phyloP scores from a whole-genome alignment of 2,797 vertebrate species.

The Labeo calbasu region DNA sequence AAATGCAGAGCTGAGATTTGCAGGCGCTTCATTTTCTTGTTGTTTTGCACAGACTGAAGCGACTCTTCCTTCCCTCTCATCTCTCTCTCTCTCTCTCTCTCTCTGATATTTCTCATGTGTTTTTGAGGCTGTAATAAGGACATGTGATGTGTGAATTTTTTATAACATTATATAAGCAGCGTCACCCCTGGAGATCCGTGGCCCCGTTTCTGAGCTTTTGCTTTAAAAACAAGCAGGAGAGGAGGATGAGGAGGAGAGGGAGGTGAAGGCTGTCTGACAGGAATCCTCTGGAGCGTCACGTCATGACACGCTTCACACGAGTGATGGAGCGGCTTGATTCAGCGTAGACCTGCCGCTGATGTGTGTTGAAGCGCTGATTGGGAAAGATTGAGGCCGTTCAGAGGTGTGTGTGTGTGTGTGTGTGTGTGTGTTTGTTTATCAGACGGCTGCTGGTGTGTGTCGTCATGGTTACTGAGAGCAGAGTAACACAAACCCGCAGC shows the following conservation, averaged over 20 bases:
- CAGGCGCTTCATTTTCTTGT: slow-evolving; percentile 42
- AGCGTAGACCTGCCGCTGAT: background rate
- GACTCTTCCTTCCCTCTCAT: background rate
- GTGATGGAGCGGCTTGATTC: background rate
- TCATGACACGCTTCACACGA: background rate
- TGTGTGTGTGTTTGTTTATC: slow-evolving; percentile 13
- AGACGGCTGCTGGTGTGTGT: background rate
- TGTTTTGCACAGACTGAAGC: background rate
- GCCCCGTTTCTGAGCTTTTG: slow-evolving; percentile 73
- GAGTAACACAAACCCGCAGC: background rate
- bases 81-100: background rate
- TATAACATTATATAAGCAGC: slow-evolving; percentile 80
- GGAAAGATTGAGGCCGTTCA: background rate
- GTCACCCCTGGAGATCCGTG: slow-evolving; percentile 77
- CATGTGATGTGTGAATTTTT: slow-evolving; percentile 81
- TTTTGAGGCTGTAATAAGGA: slow-evolving; percentile 72
- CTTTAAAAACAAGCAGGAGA: slow-evolving; percentile 76
- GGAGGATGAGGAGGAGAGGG: slow-evolving; percentile 46
- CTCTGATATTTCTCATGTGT: slow-evolving; percentile 41
- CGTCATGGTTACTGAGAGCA: slow-evolving; percentile 7
- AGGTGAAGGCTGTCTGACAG: slow-evolving; percentile 22
- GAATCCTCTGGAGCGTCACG: slow-evolving; percentile 2
- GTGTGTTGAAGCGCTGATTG: background rate
- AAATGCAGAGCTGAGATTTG: slow-evolving; percentile 48
- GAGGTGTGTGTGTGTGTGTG: slow-evolving; percentile 9